phyloP scores from a whole-genome alignment of 2,113 vertebrate species.

The Petromus typicus region DNA sequence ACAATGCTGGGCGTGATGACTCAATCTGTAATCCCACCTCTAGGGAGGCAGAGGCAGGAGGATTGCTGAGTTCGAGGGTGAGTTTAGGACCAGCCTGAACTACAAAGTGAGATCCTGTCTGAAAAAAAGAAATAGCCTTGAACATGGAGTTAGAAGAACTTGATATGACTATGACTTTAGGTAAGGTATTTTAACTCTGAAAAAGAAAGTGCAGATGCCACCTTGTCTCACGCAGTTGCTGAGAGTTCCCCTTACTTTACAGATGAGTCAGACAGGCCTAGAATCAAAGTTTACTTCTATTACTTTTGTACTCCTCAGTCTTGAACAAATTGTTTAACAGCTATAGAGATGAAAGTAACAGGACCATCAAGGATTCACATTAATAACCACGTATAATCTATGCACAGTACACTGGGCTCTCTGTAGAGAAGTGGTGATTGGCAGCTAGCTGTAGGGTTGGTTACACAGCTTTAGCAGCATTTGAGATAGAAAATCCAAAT shows the following conservation, averaged over 20 bases:
- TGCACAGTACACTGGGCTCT: background rate
- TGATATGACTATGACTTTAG: conserved; percentile 47
- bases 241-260: conserved; percentile 18
- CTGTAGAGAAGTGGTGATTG: conserved; percentile 1
- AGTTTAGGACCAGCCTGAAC: too few relatives aligned
- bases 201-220: conserved; percentile 25
- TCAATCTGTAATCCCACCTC: too few relatives aligned
- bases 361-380: background rate
- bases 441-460: background rate
- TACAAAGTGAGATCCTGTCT: too few relatives aligned
- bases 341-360: background rate
- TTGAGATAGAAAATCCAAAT: background rate
- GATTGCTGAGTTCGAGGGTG: too few relatives aligned
- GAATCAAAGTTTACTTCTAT: background rate
- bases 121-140: background rate
- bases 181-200: conserved; percentile 62
- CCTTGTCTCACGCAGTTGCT: background rate
- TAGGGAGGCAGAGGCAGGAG: too few relatives aligned
- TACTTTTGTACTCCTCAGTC: background rate
- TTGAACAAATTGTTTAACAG: conserved; percentile 33
- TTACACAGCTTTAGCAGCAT: background rate
- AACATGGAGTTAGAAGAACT: conserved; percentile 55
- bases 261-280: background rate
- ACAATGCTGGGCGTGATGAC: too few relatives aligned
- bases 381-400: background rate